A percentile compares a stretch with the other conserved stretches of the same genome.
phyloP scores from a whole-genome alignment of 2,888 invertebrate species.

The Metacarcinus magister region DNA sequence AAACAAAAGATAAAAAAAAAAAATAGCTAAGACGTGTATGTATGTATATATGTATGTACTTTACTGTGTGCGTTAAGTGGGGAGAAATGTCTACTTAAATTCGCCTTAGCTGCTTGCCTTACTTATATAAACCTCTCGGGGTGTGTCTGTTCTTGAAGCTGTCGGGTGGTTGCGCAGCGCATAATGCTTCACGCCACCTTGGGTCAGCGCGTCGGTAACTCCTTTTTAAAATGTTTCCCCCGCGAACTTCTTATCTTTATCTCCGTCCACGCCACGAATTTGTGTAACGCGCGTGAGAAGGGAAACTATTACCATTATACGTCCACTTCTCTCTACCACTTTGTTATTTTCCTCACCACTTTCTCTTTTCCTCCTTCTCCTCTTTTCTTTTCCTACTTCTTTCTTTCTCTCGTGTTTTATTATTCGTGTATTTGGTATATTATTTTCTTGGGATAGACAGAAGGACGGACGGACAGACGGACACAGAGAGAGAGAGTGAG shows the following conservation, averaged over 20 bases:
- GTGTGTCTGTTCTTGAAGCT: not conserved
- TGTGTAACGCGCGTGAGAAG: not conserved
- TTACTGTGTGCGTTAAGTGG: not conserved
- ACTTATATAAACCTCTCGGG: not conserved
- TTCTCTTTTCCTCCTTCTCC: not conserved
- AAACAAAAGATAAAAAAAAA: no score
- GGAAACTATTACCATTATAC: not conserved
- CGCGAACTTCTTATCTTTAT: not conserved
- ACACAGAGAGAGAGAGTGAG: not conserved
- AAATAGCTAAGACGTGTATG: no score
- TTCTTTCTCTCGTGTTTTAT: not conserved
- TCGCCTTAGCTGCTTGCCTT: not conserved
- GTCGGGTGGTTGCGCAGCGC: not conserved
- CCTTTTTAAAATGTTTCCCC: slow-evolving; percentile 28
- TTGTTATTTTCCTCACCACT: not conserved
- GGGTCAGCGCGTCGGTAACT: not conserved
- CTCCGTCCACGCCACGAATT: not conserved
- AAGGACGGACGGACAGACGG: not conserved
- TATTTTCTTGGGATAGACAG: not conserved
- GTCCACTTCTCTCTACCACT: not conserved
- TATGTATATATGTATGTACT: no score
- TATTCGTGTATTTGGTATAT: not conserved
- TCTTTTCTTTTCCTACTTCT: not conserved
- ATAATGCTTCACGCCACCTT: not conserved
- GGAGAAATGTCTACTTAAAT: not conserved